Base-by-base conservation (phyloP, 2,113 vertebrate genomes). In the Caloenas nicobarica region DNA sequence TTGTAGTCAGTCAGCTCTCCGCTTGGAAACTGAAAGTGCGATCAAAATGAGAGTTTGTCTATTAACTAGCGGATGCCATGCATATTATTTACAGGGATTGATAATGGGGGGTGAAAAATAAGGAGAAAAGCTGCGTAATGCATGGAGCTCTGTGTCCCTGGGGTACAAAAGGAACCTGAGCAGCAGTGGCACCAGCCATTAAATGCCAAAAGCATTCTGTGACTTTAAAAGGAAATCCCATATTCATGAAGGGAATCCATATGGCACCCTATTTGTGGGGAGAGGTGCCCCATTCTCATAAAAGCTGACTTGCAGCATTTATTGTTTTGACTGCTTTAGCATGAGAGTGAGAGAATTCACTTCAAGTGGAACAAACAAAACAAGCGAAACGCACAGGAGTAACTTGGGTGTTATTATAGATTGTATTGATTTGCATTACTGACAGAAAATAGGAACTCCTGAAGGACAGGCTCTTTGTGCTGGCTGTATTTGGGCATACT, bases 11-110 rank as follows among this genome's bases (percentile, higher is more conserved):
- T 58, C 65, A 74, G 31, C 29, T 80, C 81, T 21, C 53, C 3
- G 1, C 88, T 91, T 92, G 92, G 92, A 97, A 97, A 96, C 94
- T 71, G 93, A 96, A 95, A 94, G 89, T 81, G 81, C 81, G 95
- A 93, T 95, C 93, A 38, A 58, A 92, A 88, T 64, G 90, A 94
- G 83, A 93, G 89, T 95, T 87, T 94, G 81, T 87, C 96, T 93
- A 95, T 96, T 92, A 94, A 56, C 62, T 48, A 90, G 69, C 0
- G 11, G 88, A 94, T 89, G 58, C 83, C 29, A 54, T 70, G 70
- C 92, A 91, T 96, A 88, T 94, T 89, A 44, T 93, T 95, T 93
- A 92, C 74, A 64, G 34, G 56, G 74, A 40, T 28, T 85, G 89
- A 64, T 82, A 85, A 85, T 7, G 33, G 23, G 54, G 60, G 31